A percentile compares a stretch with the other conserved stretches of the same genome.
phyloP scores from a whole-genome alignment of 2,888 invertebrate genomes.

The Melinaea marsaeus region DNA sequence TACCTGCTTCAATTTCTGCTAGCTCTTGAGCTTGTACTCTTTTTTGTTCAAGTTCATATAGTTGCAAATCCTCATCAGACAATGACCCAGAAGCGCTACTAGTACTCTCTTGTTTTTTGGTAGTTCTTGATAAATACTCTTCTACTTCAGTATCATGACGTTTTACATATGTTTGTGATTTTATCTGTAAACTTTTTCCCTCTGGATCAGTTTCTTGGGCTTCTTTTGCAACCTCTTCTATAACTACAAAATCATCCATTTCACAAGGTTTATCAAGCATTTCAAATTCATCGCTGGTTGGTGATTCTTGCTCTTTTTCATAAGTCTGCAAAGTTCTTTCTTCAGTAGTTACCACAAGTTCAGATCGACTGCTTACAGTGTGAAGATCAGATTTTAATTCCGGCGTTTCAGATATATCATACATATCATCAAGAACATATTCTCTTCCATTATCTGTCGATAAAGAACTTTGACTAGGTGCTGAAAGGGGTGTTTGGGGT shows the following conservation, averaged over 20 bases:
- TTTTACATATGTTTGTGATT: slow-evolving; percentile 70
- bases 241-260: slow-evolving; percentile 91
- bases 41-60: slow-evolving; percentile 84
- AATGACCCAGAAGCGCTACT: slow-evolving; percentile 78
- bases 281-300: slow-evolving; percentile 91
- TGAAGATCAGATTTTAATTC: slow-evolving; percentile 73
- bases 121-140: slow-evolving; percentile 82
- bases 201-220: slow-evolving; percentile 89
- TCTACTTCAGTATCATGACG: slow-evolving; percentile 84
- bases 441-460: slow-evolving; percentile 82
- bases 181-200: slow-evolving; percentile 87
- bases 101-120: slow-evolving; percentile 80
- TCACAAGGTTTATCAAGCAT: slow-evolving; percentile 91
- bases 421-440: slow-evolving; percentile 79
- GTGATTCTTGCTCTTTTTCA: slow-evolving; percentile 83
- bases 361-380: slow-evolving; percentile 73
- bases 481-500: slow-evolving; percentile 79
- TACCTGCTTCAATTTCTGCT: slow-evolving; percentile 83
- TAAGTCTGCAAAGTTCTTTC: slow-evolving; percentile 75
- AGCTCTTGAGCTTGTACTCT: slow-evolving; percentile 68
- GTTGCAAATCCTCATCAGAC: slow-evolving; percentile 79
- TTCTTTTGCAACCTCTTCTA: slow-evolving; percentile 92
- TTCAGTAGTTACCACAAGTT: slow-evolving; percentile 79
- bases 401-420: slow-evolving; percentile 78
- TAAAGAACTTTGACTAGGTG: slow-evolving; percentile 81